phyloP scores from a whole-genome alignment of 2,113 vertebrate genomes.

The Nannobrachium achirus region DNA sequence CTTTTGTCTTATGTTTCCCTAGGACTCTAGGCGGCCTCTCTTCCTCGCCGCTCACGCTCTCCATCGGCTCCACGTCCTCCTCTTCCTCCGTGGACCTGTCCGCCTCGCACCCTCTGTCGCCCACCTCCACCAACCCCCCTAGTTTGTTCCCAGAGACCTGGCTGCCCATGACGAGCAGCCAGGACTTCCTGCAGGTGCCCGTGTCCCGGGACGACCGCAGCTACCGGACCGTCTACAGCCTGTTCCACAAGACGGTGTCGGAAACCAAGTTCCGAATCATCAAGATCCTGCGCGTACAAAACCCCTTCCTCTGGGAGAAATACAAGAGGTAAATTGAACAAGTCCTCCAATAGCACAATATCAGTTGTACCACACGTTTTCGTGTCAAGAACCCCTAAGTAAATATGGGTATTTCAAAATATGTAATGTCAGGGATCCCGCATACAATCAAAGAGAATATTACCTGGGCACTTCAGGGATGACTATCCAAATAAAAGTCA shows the following conservation, averaged over 20 bases:
- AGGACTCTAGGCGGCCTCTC: constrained; percentile 89
- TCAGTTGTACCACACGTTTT: too few species aligned
- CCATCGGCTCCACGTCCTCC: constrained; percentile 64
- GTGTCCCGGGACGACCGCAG: constrained; percentile 94
- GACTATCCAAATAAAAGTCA: too few species aligned
- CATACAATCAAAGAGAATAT: too few species aligned
- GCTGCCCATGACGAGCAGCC: constrained; percentile 91
- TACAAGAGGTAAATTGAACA: constrained; percentile 89
- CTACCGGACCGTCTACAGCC: constrained; percentile 96
- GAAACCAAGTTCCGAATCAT: constrained; percentile 96
- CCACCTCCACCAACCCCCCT: constrained; percentile 80
- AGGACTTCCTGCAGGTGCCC: constrained; percentile 98
- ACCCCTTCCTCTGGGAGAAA: constrained; percentile 99
- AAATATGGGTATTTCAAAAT: too few species aligned
- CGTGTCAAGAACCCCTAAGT: too few species aligned
- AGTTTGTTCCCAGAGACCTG: constrained; percentile 96
- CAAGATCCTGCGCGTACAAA: constrained; percentile 96
- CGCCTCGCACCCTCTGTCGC: constrained; percentile 77
- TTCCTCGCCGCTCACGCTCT: constrained; percentile 63
- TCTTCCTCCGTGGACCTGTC: constrained; percentile 63
- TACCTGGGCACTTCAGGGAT: too few species aligned
- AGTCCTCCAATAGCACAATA: too few species aligned
- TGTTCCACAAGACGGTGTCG: constrained; percentile 98
- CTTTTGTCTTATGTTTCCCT: not conserved
- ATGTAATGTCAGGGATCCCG: too few species aligned